Conservation (phyloP, 2,113 vertebrate genomes). For the Dicaeum eximium region DNA sequence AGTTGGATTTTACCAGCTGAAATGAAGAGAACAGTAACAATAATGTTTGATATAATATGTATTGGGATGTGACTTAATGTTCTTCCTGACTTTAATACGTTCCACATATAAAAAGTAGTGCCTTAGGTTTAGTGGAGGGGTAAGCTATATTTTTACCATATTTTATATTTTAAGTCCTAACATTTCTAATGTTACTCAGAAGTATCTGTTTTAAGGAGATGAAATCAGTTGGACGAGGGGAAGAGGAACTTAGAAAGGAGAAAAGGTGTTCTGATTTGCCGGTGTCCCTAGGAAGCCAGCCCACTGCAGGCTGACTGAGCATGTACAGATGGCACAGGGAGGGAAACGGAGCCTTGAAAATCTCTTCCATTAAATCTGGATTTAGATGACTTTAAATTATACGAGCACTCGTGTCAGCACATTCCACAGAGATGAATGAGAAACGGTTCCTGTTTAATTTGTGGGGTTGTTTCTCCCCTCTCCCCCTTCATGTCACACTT, state of each 20-base stretch:
- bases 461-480: neutral
- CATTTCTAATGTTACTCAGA: neutral
- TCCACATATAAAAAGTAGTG: conserved; percentile 52
- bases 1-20: conserved; percentile 59
- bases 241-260: neutral
- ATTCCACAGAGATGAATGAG: neutral
- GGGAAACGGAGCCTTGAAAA: neutral
- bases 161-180: conserved; percentile 35
- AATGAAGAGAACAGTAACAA: conserved; percentile 18
- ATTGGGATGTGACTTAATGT: conserved; percentile 39
- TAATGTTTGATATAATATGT: conserved; percentile 38
- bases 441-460: neutral
- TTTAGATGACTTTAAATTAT: neutral
- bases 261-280: neutral
- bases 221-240: neutral
- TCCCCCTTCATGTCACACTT: neutral
- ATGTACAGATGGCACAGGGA: neutral
- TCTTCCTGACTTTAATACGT: conserved; percentile 54
- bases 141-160: conserved; percentile 42
- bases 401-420: neutral
- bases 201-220: neutral
- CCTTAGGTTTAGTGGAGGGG: conserved; percentile 52
- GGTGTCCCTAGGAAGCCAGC: neutral
- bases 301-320: neutral
- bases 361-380: neutral